Percentiles rank a stretch among this genome's conserved stretches.
These are phyloP conservation scores for Ametastegia equiseti DNA, from an alignment of 2,888 invertebrate genomes.

Conservation along the genomic window DNA sequence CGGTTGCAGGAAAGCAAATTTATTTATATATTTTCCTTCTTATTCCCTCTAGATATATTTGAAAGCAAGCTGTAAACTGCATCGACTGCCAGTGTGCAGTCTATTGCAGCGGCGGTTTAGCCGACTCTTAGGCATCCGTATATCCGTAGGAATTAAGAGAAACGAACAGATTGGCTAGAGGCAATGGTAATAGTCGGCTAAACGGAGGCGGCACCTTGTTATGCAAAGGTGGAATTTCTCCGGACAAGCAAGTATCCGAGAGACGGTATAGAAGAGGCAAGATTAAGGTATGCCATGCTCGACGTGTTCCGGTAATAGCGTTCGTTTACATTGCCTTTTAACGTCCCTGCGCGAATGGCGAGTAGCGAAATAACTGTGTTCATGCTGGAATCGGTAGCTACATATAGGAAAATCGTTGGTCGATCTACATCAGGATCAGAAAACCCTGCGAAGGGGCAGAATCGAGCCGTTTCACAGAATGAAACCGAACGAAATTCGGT, in stretches of 20 bases:
- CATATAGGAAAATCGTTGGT: background rate
- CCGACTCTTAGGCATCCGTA: background rate
- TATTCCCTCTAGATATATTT: background rate
- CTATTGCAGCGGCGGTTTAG: background rate
- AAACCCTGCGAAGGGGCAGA: background rate
- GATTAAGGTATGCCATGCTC: constrained; percentile 50
- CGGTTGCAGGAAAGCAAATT: background rate
- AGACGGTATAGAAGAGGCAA: constrained; percentile 23
- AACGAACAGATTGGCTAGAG: constrained; percentile 48
- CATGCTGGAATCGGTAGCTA: background rate
- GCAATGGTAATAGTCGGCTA: constrained; percentile 66
- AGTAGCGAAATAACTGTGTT: background rate
- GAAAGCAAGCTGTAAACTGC: background rate
- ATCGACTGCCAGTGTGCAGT: too few species aligned
- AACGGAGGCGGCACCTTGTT: constrained; percentile 72
- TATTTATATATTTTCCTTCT: background rate
- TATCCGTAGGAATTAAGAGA: constrained; percentile 41
- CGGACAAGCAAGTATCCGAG: constrained; percentile 49
- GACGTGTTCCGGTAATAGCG: constrained; percentile 63
- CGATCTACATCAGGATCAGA: too few species aligned
- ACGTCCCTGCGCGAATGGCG: constrained; percentile 59
- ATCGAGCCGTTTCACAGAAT: background rate
- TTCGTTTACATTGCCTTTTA: constrained; percentile 68
- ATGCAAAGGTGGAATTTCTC: constrained; percentile 71
- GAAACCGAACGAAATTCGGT: background rate